Conservation (phyloP, 1,140 invertebrate species). For the Trinorchestia longiramus region DNA sequence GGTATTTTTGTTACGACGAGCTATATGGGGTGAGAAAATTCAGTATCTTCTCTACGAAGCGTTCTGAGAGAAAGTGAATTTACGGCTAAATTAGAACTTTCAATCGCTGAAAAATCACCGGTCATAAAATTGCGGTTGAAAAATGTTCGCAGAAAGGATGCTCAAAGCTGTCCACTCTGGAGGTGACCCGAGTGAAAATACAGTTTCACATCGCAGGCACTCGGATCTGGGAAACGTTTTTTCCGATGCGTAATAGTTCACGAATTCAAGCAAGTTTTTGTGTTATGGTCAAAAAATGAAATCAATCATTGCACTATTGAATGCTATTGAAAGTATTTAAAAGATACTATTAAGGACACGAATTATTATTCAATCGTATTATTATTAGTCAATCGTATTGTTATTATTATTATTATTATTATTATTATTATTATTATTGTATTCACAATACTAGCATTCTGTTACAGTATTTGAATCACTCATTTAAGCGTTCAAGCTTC, state of each 20-base stretch:
- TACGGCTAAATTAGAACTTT: neutral
- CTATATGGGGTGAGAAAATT: neutral
- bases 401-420: too few relatives aligned
- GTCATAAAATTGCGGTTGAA: neutral
- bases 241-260: neutral
- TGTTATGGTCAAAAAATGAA: too few relatives aligned
- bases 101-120: neutral
- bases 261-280: too few relatives aligned
- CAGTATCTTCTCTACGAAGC: too few relatives aligned
- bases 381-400: too few relatives aligned
- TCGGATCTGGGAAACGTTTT: neutral
- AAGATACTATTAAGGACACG: too few relatives aligned
- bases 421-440: too few relatives aligned
- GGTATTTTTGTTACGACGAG: neutral
- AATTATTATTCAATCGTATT: too few relatives aligned
- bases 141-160: neutral
- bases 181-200: neutral
- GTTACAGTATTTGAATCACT: neutral
- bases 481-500: neutral
- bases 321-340: too few relatives aligned
- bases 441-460: too few relatives aligned
- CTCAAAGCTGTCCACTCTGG: neutral
- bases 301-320: too few relatives aligned
- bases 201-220: neutral
- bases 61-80: neutral